Percentiles rank a stretch among this genome's conserved stretches.
Conservation (phyloP, 2,113 vertebrate genomes). For the Paralichthys olivaceus region DNA sequence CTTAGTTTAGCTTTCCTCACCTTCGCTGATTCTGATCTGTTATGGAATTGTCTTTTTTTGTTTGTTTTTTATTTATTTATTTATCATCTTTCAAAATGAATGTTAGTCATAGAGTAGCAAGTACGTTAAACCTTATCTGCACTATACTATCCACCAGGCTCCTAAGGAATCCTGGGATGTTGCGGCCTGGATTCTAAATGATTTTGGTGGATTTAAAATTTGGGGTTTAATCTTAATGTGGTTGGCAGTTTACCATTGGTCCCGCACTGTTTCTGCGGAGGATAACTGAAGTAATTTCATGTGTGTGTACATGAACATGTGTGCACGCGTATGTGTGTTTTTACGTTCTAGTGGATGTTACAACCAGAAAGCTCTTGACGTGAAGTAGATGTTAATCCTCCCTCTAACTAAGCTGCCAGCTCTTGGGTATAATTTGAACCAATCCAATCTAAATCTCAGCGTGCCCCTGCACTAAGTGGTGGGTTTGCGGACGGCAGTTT, state of each 20-base stretch:
- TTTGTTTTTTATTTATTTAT: conserved; percentile 10
- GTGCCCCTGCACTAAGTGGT: conserved; percentile 69
- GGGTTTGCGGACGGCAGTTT: conserved; percentile 62
- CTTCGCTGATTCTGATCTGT: conserved; percentile 31
- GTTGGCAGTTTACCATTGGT: conserved; percentile 47
- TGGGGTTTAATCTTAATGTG: conserved; percentile 46
- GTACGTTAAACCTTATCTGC: background rate
- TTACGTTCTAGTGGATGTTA: conserved; percentile 65
- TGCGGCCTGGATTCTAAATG: conserved; percentile 43
- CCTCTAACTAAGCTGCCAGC: conserved; percentile 77
- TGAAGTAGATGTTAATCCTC: conserved; percentile 80
- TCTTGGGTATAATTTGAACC: conserved; percentile 78
- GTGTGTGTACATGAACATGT: conserved; percentile 1
- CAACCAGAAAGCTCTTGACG: conserved; percentile 66
- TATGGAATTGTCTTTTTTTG: conserved; percentile 15
- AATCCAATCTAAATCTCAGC: conserved; percentile 71
- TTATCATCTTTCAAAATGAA: background rate
- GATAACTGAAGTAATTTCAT: conserved; percentile 58
- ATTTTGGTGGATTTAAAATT: conserved; percentile 54
- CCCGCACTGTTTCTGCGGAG: conserved; percentile 45
- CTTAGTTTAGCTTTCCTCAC: conserved; percentile 40
- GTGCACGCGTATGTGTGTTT: conserved; percentile 10
- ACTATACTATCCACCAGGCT: conserved; percentile 25
- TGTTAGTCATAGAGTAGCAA: background rate
- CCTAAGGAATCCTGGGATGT: conserved; percentile 42